Base-by-base conservation (phyloP, 1,140 invertebrate species). In the Ladona fulva region DNA sequence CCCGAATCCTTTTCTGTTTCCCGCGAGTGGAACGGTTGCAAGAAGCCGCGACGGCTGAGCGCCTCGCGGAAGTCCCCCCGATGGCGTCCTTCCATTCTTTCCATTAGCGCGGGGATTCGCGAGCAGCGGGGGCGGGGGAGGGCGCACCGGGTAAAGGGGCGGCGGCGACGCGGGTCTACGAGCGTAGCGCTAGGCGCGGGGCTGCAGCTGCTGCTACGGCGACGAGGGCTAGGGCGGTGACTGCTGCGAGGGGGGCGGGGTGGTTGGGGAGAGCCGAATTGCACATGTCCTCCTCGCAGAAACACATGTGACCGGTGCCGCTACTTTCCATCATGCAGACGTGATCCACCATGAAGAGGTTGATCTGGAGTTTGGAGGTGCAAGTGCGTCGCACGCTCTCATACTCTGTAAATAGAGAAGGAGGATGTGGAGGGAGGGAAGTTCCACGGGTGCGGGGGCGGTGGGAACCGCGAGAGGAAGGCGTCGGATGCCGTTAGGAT, bases 311-410 rank as follows among this genome's bases (percentile, higher is more conserved):
- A 87, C 95, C 95, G 85, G 92, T 95, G 87, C 95, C 94, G 88
- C 93, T 95, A 91, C 94, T 95, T 93, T 97, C 95, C 91, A 94
- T 93, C 95, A 97, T 97, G 91, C 95, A 97, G 86, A 97, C 95
- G 89, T 97, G 95, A 89, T 97, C 95, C 84, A 97, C 95, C 94
- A 97, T 97, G 89, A 97, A 97, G 83, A 97, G 89, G 86, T 97
- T 97, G 88, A 97, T 97, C 85, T 96, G 93, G 78, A 97, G 89
- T 82, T 96, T 93, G 79, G 94, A 93, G 52, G 95, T 97, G 86
- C 95, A 97, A 76, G 94, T 96, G 82, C 95, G 89, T 80, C 94
- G 89, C 78, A 97, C 92, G 81, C 92, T 94, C 85, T 95, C 93
- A 86, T 94, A 95, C 76, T 91, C 94, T 96, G 89, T 44, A 91